Evolutionary conservation across 2,113 vertebrate species (phyloP).

Genomic region (Ochotona curzoniae): DNA sequence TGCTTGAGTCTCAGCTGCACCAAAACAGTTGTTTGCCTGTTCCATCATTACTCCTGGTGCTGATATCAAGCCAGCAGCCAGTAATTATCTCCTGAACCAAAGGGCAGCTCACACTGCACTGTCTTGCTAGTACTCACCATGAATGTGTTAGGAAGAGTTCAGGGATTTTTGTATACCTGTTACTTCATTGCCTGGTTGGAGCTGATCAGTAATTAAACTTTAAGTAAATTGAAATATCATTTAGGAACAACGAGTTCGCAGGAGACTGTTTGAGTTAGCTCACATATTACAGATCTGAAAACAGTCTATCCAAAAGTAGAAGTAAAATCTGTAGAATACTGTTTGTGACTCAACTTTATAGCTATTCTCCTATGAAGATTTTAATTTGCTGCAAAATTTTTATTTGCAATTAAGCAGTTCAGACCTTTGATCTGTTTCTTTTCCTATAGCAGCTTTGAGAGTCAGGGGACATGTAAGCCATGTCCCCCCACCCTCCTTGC

Average conservation of each 20-base stretch:
- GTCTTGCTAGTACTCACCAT: not conserved
- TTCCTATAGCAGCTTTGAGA: not conserved
- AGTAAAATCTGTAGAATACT: not conserved
- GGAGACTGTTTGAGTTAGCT: not conserved
- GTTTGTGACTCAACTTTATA: not conserved
- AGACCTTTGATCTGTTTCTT: conserved; percentile 10
- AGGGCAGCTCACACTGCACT: not conserved
- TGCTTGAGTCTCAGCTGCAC: not conserved
- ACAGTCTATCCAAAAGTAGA: not conserved
- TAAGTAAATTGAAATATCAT: conserved; percentile 16
- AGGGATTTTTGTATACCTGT: not conserved
- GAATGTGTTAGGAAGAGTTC: not conserved
- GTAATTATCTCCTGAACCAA: not conserved
- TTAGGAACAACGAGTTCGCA: not conserved
- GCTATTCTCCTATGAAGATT: not conserved
- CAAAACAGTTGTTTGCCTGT: not conserved
- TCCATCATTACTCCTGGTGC: not conserved
- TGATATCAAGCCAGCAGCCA: not conserved
- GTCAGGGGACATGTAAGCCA: not conserved
- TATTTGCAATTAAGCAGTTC: not conserved
- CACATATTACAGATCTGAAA: not conserved
- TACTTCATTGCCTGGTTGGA: not conserved
- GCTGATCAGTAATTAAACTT: not conserved
- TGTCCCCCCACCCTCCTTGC: not conserved
- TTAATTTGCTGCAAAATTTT: conserved; percentile 41